Percentiles rank a stretch among this genome's conserved stretches.
phyloP scores from a whole-genome alignment of 2,113 vertebrate genomes.

The Podocnemis expansa region DNA sequence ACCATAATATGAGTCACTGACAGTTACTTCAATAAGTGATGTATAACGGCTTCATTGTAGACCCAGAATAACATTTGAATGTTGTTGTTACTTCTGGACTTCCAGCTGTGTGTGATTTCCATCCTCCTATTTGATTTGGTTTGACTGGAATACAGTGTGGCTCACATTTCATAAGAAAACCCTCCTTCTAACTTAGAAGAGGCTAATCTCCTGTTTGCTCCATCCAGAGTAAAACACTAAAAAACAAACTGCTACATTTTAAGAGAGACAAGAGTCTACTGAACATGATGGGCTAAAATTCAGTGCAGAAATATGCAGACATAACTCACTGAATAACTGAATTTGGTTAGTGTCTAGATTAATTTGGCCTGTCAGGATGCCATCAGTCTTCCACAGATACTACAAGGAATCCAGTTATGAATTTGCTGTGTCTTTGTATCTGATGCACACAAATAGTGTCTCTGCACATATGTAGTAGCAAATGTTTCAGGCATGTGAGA shows the following conservation, averaged over 20 bases:
- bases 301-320: neutral
- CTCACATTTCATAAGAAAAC: neutral
- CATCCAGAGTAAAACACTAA: neutral
- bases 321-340: neutral
- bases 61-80: neutral
- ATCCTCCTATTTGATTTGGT: neutral
- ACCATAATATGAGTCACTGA: neutral
- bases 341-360: neutral
- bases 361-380: neutral
- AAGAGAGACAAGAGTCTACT: neutral
- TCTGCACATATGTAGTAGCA: neutral
- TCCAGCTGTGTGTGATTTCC: neutral
- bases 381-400: neutral
- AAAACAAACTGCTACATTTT: fast-evolving
- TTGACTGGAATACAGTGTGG: neutral
- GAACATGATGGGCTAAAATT: neutral
- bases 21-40: slow-evolving; percentile 15
- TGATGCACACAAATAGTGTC: neutral
- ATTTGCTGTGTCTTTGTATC: neutral
- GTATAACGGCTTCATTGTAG: neutral
- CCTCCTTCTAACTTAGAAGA: neutral
- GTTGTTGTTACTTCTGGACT: neutral
- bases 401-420: neutral
- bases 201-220: neutral
- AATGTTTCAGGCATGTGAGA: neutral